Conservation (phyloP, 2,797 vertebrate species). For the Ibycter americanus region DNA sequence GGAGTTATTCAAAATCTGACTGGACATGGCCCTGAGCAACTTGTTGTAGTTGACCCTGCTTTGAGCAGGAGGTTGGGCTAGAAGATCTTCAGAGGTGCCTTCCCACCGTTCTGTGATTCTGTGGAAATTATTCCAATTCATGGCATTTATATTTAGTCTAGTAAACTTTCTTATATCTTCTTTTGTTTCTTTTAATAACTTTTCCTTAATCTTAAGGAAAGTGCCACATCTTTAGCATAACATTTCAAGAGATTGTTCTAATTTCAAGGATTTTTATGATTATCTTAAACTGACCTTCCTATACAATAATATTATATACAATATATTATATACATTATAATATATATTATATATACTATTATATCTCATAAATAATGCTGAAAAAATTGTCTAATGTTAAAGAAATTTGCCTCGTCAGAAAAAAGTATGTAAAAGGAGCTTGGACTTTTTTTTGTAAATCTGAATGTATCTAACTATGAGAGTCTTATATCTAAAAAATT, state of each 20-base stretch:
- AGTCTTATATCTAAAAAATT: background rate
- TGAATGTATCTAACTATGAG: background rate
- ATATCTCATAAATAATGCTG: background rate
- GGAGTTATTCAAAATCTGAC: background rate
- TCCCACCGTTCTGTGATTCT: background rate
- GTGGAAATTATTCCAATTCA: background rate
- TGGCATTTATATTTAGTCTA: background rate
- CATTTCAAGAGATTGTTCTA: background rate
- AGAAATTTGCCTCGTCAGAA: background rate
- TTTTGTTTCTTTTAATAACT: background rate
- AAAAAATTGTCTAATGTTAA: background rate
- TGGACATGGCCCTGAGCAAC: background rate
- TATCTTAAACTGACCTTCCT: background rate
- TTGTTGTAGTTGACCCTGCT: background rate
- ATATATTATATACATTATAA: too few species aligned
- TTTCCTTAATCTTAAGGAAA: background rate
- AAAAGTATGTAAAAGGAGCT: background rate
- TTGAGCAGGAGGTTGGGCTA: background rate
- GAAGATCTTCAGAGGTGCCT: background rate
- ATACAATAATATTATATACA: background rate
- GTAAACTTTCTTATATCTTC: background rate
- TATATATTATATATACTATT: too few species aligned
- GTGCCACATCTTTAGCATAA: background rate
- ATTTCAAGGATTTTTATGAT: background rate
- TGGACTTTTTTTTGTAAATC: background rate